Evolutionary conservation across 2,888 invertebrate genomes (phyloP).

Genomic region (Boloria selene): DNA sequence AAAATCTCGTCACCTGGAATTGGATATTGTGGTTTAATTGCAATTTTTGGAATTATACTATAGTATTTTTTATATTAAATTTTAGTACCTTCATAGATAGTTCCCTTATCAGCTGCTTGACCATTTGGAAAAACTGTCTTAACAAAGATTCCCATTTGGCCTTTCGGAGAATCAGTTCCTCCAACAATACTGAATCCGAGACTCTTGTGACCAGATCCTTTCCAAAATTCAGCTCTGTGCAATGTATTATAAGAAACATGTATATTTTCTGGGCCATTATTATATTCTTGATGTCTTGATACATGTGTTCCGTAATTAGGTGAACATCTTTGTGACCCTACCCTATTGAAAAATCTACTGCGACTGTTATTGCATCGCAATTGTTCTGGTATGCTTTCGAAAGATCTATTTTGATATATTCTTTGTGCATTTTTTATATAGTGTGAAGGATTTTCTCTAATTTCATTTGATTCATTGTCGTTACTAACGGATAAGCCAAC

Average conservation of each 20-base stretch:
- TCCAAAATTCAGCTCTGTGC: slow-evolving; percentile 86
- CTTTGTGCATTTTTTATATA: slow-evolving; percentile 73
- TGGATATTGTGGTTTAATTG: slow-evolving; percentile 1
- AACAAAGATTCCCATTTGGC: slow-evolving; percentile 94
- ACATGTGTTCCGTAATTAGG: slow-evolving; percentile 59
- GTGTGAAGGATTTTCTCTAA: slow-evolving; percentile 72
- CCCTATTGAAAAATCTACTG: slow-evolving; percentile 72
- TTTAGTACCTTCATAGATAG: slow-evolving; percentile 89
- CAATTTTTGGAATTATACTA: not conserved
- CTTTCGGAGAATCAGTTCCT: slow-evolving; percentile 93
- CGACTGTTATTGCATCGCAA: slow-evolving; percentile 64
- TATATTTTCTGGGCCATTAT: slow-evolving; percentile 56
- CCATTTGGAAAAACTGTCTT: slow-evolving; percentile 94
- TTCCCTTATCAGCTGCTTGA: slow-evolving; percentile 92
- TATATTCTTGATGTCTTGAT: slow-evolving; percentile 66
- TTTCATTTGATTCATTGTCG: slow-evolving; percentile 67
- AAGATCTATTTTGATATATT: slow-evolving; percentile 74
- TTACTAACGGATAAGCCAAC: slow-evolving; percentile 50
- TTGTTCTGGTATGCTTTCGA: slow-evolving; percentile 78
- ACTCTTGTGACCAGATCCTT: slow-evolving; percentile 92
- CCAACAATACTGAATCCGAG: slow-evolving; percentile 95
- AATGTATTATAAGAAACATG: slow-evolving; percentile 64
- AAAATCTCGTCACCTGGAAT: slow-evolving; percentile 93
- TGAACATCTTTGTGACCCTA: slow-evolving; percentile 72
- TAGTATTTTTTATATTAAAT: not conserved